Conservation (phyloP, 2,888 invertebrate genomes). For the Cephus rjabovi region DNA sequence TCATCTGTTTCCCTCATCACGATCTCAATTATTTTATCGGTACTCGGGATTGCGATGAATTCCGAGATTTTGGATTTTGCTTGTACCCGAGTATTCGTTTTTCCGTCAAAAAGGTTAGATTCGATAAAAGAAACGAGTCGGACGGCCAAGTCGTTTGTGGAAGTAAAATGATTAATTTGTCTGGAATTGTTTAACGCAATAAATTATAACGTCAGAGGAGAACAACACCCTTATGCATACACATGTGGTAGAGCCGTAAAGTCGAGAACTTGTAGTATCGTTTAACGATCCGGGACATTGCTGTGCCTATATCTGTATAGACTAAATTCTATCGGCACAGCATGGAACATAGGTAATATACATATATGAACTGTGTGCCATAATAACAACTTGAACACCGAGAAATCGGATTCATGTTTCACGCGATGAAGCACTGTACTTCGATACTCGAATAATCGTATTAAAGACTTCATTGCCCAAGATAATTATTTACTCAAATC, state of each 20-base stretch:
- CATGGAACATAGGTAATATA: too few species aligned
- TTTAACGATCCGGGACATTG: conserved; percentile 10
- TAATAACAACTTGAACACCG: conserved; percentile 23
- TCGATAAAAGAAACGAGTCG: too few species aligned
- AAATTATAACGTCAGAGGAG: neutral
- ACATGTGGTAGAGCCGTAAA: neutral
- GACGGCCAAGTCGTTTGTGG: too few species aligned
- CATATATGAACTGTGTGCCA: neutral
- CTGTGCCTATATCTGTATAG: neutral
- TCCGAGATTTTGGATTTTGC: too few species aligned
- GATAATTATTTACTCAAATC: conserved; percentile 11
- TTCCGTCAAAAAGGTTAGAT: too few species aligned
- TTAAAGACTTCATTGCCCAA: conserved; percentile 32
- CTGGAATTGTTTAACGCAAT: neutral
- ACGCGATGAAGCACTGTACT: conserved; percentile 16
- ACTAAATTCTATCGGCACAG: too few species aligned
- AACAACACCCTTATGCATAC: neutral
- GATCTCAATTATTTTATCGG: too few species aligned
- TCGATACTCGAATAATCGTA: conserved; percentile 30
- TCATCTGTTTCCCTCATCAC: too few species aligned
- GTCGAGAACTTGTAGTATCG: neutral
- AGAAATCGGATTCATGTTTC: conserved; percentile 31
- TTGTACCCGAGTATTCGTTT: too few species aligned
- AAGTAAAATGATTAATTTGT: neutral
- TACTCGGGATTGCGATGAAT: too few species aligned